Evolutionary conservation across 1,140 invertebrate species (phyloP).

Genomic region (Reticulitermes speratus): DNA sequence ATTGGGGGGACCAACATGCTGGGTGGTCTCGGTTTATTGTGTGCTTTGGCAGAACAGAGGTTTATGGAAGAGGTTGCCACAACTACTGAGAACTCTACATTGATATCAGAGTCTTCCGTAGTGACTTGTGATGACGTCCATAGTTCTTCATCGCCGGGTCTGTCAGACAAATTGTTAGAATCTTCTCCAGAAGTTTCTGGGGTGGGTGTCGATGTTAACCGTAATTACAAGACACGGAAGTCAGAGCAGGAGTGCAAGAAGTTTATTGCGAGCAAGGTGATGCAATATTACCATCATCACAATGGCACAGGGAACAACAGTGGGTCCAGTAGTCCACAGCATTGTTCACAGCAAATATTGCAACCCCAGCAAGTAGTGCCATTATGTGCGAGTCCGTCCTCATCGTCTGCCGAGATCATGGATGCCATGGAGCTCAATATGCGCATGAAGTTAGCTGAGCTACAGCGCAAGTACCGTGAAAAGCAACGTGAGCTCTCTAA

Average conservation of each 20-base stretch:
- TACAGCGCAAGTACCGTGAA: slow-evolving; percentile 74
- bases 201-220: slow-evolving; percentile 35
- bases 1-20: slow-evolving; percentile 42
- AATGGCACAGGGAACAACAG: slow-evolving; percentile 49
- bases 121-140: not conserved
- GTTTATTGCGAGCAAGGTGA: slow-evolving; percentile 47
- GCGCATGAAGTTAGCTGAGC: slow-evolving; percentile 72
- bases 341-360: not conserved
- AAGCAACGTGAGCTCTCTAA: slow-evolving; percentile 78
- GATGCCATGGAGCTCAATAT: slow-evolving; percentile 77
- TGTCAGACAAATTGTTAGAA: slow-evolving; percentile 36
- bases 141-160: not conserved
- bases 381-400: slow-evolving; percentile 26
- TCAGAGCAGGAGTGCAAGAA: slow-evolving; percentile 51
- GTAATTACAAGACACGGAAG: slow-evolving; percentile 50
- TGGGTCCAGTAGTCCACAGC: slow-evolving; percentile 36
- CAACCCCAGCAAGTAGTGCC: not conserved
- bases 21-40: slow-evolving; percentile 75
- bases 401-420: slow-evolving; percentile 53
- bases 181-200: slow-evolving; percentile 42
- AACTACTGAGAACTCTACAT: slow-evolving; percentile 24
- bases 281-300: slow-evolving; percentile 34
- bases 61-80: slow-evolving; percentile 68
- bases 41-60: slow-evolving; percentile 80
- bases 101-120: not conserved